Evolutionary conservation across 2,113 vertebrate species (phyloP), one percentile per base, ranked within the genome.

Genomic region (Seriola rivoliana): DNA sequence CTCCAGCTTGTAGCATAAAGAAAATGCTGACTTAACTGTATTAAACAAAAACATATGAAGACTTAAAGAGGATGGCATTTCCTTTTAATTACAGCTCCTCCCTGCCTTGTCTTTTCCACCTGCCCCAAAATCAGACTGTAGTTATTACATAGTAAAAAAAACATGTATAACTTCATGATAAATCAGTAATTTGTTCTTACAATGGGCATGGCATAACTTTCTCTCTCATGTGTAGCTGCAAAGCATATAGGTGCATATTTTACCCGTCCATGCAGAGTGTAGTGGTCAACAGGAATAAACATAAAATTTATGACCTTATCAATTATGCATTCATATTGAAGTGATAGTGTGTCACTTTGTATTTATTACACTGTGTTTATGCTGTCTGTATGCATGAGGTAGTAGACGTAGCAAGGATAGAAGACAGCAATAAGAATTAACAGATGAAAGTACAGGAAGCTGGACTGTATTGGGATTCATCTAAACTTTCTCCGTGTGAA

Each of bases 281-380:
- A 44, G 36, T 74, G 69, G 69, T 75, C 46, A 78, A 60, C 46
- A 62, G 66, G 44, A 71, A 71, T 62, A 77, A 79, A 75, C 67
- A 44, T 55, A n/a, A 34, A 75, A 84, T 86, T 25, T 75, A 77
- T 71, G 4, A 77, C 60, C 62, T 77, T 25, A 85, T 84, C 81
- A 84, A 85, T 85, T 82, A 80, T 86, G 63, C 71, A 86, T 85
- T 80, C 62, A 86, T 48, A 77, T 63, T 75, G 40, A 59, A 57
- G 32, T 86, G 71, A 81, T 79, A 68, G 65, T 81, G n/a, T 65
- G 60, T 70, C 77, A 81, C 60, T 68, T 60, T 88, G 19, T 76
- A 84, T 86, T 78, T 75, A 88, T 42, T 77, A 63, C 68, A 38
- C 5, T 66, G 46, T 78, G 42, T 44, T 38, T 65, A 58, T 62